Evolutionary conservation across 1,140 invertebrate species (phyloP), one percentile per base, ranked within the genome.

Genomic region (Papilio helenus): DNA sequence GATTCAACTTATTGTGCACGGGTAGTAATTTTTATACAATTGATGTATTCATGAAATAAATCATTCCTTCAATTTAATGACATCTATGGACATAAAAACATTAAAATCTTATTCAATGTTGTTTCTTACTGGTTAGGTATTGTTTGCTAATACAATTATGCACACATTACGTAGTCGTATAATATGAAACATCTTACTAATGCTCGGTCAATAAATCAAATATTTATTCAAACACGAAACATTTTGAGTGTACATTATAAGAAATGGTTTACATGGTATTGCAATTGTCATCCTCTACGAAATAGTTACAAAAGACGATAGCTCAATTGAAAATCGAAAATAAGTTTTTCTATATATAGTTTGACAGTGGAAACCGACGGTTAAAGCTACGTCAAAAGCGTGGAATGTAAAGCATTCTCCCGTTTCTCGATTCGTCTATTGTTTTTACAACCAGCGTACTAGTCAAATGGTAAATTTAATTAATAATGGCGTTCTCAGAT

Each of bases 131-230:
- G 26, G 61, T 29, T 29, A 14, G 61, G 26, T 26, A 16, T 68
- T 65, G 26, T 29, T 29, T 68, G 61, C 26, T 29, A 68, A 68
- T 68, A 68, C 26, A 68, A 68, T 68, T 68, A 65, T 29, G 26
- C 26, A 68, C 61, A 68, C 26, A 68, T 68, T 68, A 29, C 61
- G 23, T 68, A 68, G 23, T 16, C 0, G 0, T 16, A 34, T 61
- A 26, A 61, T 68, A 29, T 65, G 58, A 68, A 61, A 61, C 12
- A 29, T 34, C 61, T 68, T 68, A 34, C n/a, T 68, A 18, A 68
- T 29, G 26, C 61, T 68, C 29, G 12, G 61, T 65, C 61, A 68
- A 29, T 68, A 68, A 68, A 34, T 3, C 12, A 34, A 68, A 68
- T 29, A 34, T 34, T 65, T 65, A 68, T 68, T 26, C 26, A 68